Base-by-base conservation (phyloP, 2,797 vertebrate species). In the Falco berigora region DNA sequence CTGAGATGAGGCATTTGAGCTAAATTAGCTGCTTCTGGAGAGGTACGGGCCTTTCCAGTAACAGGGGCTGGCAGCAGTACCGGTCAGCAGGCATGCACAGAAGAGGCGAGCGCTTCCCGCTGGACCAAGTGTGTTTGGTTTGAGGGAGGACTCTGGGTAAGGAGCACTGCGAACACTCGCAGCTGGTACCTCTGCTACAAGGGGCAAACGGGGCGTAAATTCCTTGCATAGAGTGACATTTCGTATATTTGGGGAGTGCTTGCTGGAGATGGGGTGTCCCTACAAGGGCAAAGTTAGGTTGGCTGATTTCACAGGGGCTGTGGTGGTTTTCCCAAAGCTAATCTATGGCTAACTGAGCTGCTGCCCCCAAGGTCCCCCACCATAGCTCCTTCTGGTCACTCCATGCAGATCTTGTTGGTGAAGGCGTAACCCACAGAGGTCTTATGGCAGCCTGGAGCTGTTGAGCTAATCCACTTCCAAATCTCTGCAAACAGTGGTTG, bases 371-470 rank as follows among this genome's bases (percentile, higher is more conserved):
- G 40, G 49, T 13, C 12, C 18, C 12, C 27, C 38, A 66, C 17
- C 21, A 6, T 1, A 9, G 16, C 50, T 64, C 47, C 53, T 50
- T 44, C 36, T 34, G 55, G 15, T 38, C 24, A 18, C 15, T n/a
- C 25, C 25, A 27, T 30, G 66, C 12, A 32, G 62, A 46, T 46
- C 15, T 22, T 2, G 0, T 10, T 10, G 25, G 16, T 21, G 30
- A 14, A 66, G 36, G 17, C 3, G 0, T 32, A 40, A 49, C 24
- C 50, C 28, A 5, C 2, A 4, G 36, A 18, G 32, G 14, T 27
- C 11, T 68, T 53, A 16, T 0, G 5, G 74, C 30, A 72, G 32
- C 8, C 27, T 42, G 42, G 23, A 42, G 75, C 61, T 42, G 7
- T 6, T 8, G 24, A 55, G 47, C 18, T 67, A 34, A 55, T 5